phyloP scores from a whole-genome alignment of 1,140 invertebrate species.

The Drosophila tristis region DNA sequence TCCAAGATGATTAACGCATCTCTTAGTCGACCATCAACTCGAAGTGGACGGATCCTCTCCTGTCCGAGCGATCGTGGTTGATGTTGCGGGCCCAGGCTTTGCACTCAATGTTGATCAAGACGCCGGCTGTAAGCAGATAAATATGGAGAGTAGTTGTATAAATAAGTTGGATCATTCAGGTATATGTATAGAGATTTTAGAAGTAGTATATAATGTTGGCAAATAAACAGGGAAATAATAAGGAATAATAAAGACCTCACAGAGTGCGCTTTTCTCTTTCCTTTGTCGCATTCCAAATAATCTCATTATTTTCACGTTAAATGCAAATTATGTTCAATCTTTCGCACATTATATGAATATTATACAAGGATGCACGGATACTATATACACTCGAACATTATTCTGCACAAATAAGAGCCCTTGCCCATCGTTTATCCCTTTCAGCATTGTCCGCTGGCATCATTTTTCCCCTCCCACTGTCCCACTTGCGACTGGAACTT shows the following conservation, averaged over 20 bases:
- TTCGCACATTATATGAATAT: too few relatives aligned
- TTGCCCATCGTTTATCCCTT: background rate
- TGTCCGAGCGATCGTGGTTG: slow-evolving; percentile 92
- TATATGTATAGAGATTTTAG: background rate
- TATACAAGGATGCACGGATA: background rate
- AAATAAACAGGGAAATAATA: too few relatives aligned
- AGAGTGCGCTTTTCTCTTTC: too few relatives aligned
- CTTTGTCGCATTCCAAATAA: too few relatives aligned
- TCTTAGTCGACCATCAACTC: slow-evolving; percentile 96
- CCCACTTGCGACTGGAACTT: background rate
- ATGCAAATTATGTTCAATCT: too few relatives aligned
- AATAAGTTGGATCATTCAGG: background rate
- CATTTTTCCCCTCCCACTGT: background rate
- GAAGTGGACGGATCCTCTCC: slow-evolving; percentile 97
- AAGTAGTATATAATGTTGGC: too few relatives aligned
- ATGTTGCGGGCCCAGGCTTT: slow-evolving; percentile 98
- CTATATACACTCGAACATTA: background rate
- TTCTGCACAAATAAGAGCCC: too few relatives aligned
- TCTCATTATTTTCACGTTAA: too few relatives aligned
- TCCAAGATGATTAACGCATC: slow-evolving; percentile 29
- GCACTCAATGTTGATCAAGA: slow-evolving; percentile 97
- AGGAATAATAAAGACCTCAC: too few relatives aligned
- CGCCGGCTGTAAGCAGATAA: slow-evolving; percentile 87
- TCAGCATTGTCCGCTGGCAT: too few relatives aligned
- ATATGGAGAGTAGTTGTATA: background rate